phyloP scores from a whole-genome alignment of 2,797 vertebrate genomes.

The Gallirallus australis region DNA sequence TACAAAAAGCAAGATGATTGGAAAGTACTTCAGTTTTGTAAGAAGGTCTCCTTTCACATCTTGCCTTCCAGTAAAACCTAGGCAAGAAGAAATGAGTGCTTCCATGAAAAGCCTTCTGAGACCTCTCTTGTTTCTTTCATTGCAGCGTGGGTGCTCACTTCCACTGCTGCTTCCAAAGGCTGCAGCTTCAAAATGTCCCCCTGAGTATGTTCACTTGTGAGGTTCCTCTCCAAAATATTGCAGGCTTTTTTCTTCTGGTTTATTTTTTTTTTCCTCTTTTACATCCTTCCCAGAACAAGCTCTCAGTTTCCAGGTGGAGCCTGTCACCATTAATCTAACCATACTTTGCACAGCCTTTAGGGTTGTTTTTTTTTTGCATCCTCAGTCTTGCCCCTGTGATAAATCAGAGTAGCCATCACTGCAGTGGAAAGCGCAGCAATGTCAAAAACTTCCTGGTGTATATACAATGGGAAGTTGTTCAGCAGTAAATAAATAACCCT shows the following conservation, averaged over 20 bases:
- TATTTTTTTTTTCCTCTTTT: neutral
- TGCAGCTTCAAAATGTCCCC: neutral
- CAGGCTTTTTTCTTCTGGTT: rapidly evolving
- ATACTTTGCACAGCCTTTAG: neutral
- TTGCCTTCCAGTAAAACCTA: neutral
- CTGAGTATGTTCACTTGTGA: neutral
- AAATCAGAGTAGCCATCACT: neutral
- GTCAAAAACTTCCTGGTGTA: slow-evolving; percentile 55
- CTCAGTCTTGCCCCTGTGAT: slow-evolving; percentile 22
- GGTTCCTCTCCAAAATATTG: neutral
- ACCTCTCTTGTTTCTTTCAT: neutral
- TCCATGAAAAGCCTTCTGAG: neutral
- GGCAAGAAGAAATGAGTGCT: neutral
- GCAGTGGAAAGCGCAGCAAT: slow-evolving; percentile 23
- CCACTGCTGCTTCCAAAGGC: neutral
- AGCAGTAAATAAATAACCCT: slow-evolving; percentile 32
- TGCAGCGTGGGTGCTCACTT: neutral
- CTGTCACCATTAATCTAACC: slow-evolving; percentile 31
- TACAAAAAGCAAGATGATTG: neutral
- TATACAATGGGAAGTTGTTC: slow-evolving; percentile 61
- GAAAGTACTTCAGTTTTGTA: neutral
- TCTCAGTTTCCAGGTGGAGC: slow-evolving; percentile 19
- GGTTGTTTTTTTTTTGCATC: neutral
- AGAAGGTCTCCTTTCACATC: neutral
- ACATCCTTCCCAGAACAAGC: neutral